Base-by-base conservation (phyloP, 1,140 invertebrate genomes). In the Melitaea cinxia region DNA sequence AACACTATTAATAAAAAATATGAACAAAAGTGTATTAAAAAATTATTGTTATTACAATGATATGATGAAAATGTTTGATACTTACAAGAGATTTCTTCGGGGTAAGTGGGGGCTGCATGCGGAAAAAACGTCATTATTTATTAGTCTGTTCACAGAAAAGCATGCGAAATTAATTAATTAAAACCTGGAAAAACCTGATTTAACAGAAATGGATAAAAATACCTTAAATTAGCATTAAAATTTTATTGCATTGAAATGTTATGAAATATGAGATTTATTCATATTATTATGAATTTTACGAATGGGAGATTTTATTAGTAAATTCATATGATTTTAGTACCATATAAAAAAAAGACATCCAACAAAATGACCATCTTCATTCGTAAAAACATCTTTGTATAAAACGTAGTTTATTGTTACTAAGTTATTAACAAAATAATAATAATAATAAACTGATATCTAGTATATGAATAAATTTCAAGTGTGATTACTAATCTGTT, bases 81-180 rank as follows among this genome's bases (percentile, higher is more conserved):
- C 91, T 91, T 68, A 92, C 91, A 91, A 85, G 5, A 88, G 79
- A 77, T 92, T 78, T 81, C 89, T 85, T 80, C 91, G 80, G 58
- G 88, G 86, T 87, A 92, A 91, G 72, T 91, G 91, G 50, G 91
- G 84, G 85, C 91, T 92, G 90, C 87, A 91, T 91, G 87, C 87
- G 75, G 68, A 85, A 87, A 89, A 85, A 82, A 80, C 80, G 80
- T 70, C 59, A 74, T 73, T 49, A 76, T 75, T 73, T 76, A 75
- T 83, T 84, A 83, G 83, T 83, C 67, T 65, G 63, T 65, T 63
- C 28, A 59, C 63, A 73, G 68, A 68, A 70, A 52, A 60, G 28
- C 63, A 65, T 65, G 63, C 47, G 4, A 39, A 52, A 56, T 59
- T 59, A 35, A 58, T 58, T 53, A 37, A 58, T 58, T 30, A 33